Evolutionary conservation across 2,113 vertebrate genomes (phyloP), one percentile per base, ranked within the genome.

Genomic region (Oriolus oriolus): DNA sequence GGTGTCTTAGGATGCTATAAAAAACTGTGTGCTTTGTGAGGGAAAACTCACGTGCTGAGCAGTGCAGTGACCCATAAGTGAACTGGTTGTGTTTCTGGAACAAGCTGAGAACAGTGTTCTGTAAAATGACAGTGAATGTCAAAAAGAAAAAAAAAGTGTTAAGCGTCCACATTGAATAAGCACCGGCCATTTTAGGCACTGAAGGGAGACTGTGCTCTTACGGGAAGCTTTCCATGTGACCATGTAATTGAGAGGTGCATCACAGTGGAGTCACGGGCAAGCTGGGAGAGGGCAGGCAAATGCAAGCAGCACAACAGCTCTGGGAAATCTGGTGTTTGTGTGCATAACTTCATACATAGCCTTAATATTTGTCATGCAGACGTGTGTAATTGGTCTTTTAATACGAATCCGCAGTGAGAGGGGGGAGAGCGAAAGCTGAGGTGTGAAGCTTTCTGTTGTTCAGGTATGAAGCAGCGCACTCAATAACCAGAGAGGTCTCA

Each of bases 21-120:
- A 87, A 86, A 95, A 95, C 86, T n/a, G 52, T 16, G 11, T 37
- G 44, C 69, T 84, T 94, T 97, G 87, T 96, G 77, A 87, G 49
- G 26, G 21, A 57, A 91, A 79, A 35, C 41, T 84, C 26, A 3
- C n/a, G 65, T 15, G 1, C 56, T 49, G 68, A 49, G 39, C 8
- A 1, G 47, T 41, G 20, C 69, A 13, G 44, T 60, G 68, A 52
- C 27, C 65, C 56, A 3, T 92, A 50, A 96, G 93, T 64, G 70
- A 87, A 49, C 19, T 60, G 27, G 33, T 78, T 91, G 74, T 94
- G 77, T 79, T 75, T 91, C 60, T 70, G 76, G 54, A 93, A 56
- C 50, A 78, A 59, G 39, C 80, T 89, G 68, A 54, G 42, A 70
- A 77, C 73, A 74, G 21, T 28, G 17, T 61, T 89, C 33, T 71